Base-by-base conservation (phyloP, 2,888 invertebrate species). In the Leucophenga maculata region DNA sequence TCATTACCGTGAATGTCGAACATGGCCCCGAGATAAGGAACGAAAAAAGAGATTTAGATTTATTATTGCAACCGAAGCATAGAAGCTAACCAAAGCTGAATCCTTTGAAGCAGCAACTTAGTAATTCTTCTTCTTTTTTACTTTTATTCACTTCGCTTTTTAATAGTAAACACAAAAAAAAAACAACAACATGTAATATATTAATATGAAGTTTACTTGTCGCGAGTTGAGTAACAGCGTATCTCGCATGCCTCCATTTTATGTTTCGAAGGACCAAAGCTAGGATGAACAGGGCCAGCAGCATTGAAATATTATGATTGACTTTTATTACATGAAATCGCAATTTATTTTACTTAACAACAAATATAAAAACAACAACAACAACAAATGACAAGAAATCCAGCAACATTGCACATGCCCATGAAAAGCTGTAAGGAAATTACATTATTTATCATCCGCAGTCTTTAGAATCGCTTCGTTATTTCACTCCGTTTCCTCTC, bases 291-390 rank as follows among this genome's bases (percentile, higher is more conserved):
- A 68, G 70, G 78, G 77, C 81, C 78, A 75, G 77, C 78, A 75
- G 77, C 78, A 75, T 80, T 84, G 82, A 83, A 82, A 76, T 82
- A 83, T 83, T 76, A 83, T 83, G 83, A 83, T 83, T 84, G 83
- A 83, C 83, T 83, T 83, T 83, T 84, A 83, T 83, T 82, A 78
- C 82, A 78, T 70, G 75, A 76, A 80, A 83, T 82, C 73, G 84
- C 79, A 77, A 83, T 83, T 84, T 83, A 84, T 83, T 83, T 84
- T 79, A 77, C 84, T 83, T 77, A 84, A 81, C 80, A 78, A 83
- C 72, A 75, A 72, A 73, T 77, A 72, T 60, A 60, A 67, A 72
- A 72, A 65, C 69, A 31, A 13, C 67, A 32, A 16, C 20, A 59
- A 20, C 54, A 20, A 54, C 16, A n/a, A 46, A 20, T 18, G 44